These are phyloP conservation scores for Sycobia sp. DNA, from an alignment of 1,140 invertebrate genomes.

Conservation along the genomic window DNA sequence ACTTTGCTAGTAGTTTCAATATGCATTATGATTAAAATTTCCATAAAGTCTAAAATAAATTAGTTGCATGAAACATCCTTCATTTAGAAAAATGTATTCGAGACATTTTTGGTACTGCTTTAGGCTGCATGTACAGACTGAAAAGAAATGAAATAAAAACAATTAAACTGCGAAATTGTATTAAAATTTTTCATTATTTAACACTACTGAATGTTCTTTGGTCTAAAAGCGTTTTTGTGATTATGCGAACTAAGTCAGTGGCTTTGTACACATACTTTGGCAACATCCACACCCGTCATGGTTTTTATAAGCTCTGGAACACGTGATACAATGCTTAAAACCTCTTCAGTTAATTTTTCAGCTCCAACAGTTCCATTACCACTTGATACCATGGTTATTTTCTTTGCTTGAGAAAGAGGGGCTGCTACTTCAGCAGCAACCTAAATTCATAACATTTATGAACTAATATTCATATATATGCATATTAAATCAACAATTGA, in stretches of 20 bases:
- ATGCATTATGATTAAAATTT: conserved; percentile 1
- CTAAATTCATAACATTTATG: conserved; percentile 60
- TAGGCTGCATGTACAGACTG: conserved; percentile 59
- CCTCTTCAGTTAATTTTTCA: conserved; percentile 90
- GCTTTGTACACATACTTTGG: conserved; percentile 67
- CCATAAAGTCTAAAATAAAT: conserved; percentile 12
- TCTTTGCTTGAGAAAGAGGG: conserved; percentile 89
- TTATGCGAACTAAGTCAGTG: conserved; percentile 15
- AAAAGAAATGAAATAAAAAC: conserved; percentile 41
- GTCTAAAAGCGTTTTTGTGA: background rate
- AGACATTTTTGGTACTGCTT: conserved; percentile 40
- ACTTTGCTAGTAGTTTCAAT: too few species aligned
- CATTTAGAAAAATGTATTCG: conserved; percentile 21
- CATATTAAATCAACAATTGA: background rate
- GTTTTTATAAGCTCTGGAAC: conserved; percentile 88
- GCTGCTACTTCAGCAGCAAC: conserved; percentile 94
- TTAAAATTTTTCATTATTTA: conserved; percentile 15
- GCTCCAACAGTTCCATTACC: conserved; percentile 92
- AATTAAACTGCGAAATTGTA: conserved; percentile 7
- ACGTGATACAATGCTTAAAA: conserved; percentile 88
- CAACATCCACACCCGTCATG: conserved; percentile 91
- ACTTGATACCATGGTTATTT: conserved; percentile 92
- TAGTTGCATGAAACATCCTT: conserved; percentile 25
- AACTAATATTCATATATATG: too few species aligned
- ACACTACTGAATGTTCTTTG: conserved; percentile 13